Evolutionary conservation across 2,797 vertebrate genomes (phyloP), one percentile per base, ranked within the genome.

Genomic region (Neosalanx taihuensis): DNA sequence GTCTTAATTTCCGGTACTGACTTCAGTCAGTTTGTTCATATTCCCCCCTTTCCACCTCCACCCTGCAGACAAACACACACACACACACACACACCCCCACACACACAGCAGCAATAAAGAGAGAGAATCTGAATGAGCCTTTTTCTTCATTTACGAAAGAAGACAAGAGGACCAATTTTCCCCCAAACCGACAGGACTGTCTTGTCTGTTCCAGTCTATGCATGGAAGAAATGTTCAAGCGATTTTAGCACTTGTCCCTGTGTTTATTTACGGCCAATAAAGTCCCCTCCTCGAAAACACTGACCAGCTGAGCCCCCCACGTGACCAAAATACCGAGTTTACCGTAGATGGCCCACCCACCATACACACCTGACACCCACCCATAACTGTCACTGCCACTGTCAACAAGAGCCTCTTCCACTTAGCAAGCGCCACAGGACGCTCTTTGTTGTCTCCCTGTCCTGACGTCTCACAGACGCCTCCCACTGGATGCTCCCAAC

Each of bases 221-320:
- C 71, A 71, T 80, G 83, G 79, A 84, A 83, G 83, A 87, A 62
- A 60, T 75, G 69, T 5, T 64, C 6, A 78, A 85, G 81, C 79
- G 81, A 81, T 90, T 88, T 84, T 46, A 46, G 41, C 41, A 46
- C 10, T 9, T 46, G 86, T 81, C 83, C 77, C 53, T 4, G 23
- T 26, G 80, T 78, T 86, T 80, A 87, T 91, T 91, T 89, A 90
- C 84, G 79, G 78, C 77, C 80, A 86, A 89, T 90, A 88, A 92
- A 92, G 80, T 85, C 83, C 86, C 76, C 73, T 62, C 63, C 76
- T 57, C 67, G 30, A 26, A 84, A 78, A 68, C 85, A 86, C 88
- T 86, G 87, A 85, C 82, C 89, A 88, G 89, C 89, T 91, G 88
- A 58, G 80, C 81, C 89, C 83, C 83, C 72, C 84, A 77, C 82